Base-by-base conservation (phyloP, 2,888 invertebrate species). In the Diloba caeruleocephala region DNA sequence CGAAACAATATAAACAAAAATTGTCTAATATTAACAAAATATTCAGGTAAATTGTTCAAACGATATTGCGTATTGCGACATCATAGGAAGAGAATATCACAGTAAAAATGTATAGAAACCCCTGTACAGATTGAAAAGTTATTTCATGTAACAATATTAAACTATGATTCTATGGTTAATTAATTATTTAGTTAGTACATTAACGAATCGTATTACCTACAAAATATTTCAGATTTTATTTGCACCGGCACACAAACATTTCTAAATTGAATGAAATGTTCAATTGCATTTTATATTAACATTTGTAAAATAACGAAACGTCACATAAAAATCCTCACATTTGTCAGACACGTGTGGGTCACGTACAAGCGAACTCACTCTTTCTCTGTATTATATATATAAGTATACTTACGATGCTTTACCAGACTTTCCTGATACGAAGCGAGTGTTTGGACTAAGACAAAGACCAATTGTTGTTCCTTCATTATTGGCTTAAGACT, bases 11-110 rank as follows among this genome's bases (percentile, higher is more conserved):
- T 76, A 75, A 78, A 79, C 67, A 76, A 71, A 70, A 59, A 75
- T 49, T n/a, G n/a, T n/a, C n/a, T 66, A 72, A 67, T 74, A 70
- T 76, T 77, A 86, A 84, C 80, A 82, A 84, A 84, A 81, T 79
- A 82, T 79, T 81, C 74, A 76, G 69, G 77, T 84, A 79, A n/a
- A 76, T 72, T 74, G 72, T 74, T 76, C 73, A 75, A 77, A 70
- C 64, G 66, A 75, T 73, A 77, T 79, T 76, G 81, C 77, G 62
- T 78, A 81, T 74, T 61, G 76, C 82, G 72, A 82, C 74, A 76
- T 72, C 74, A 60, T 74, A 86, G 85, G 87, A 90, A 88, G 87
- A 88, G 71, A 79, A 80, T 90, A 90, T 90, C 90, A 90, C 90
- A 91, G 91, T 85, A 3, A 86, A 86, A 77, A 75, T 74, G 65